phyloP scores from a whole-genome alignment of 2,888 invertebrate genomes.

The Agrotis ipsilon region DNA sequence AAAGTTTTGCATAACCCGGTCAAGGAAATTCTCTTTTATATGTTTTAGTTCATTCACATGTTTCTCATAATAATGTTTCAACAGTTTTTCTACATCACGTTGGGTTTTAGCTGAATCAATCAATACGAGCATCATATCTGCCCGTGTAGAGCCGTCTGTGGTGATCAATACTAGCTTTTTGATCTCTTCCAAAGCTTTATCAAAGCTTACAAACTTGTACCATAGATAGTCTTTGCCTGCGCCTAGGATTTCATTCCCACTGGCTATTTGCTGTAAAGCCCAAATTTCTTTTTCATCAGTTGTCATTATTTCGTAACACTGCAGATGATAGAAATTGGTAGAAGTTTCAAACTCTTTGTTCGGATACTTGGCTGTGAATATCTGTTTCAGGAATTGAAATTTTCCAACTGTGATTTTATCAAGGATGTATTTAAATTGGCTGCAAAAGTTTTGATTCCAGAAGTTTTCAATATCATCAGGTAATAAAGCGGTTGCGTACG shows the following conservation, averaged over 20 bases:
- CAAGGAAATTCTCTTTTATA: slow-evolving; percentile 71
- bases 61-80: slow-evolving; percentile 77
- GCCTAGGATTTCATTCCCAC: slow-evolving; percentile 70
- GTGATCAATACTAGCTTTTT: slow-evolving; percentile 70
- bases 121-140: slow-evolving; percentile 70
- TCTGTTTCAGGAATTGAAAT: slow-evolving; percentile 71
- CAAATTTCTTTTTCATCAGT: slow-evolving; percentile 73
- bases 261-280: slow-evolving; percentile 75
- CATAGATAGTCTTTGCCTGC: slow-evolving; percentile 71
- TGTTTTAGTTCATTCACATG: slow-evolving; percentile 74
- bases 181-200: slow-evolving; percentile 72
- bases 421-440: slow-evolving; percentile 68
- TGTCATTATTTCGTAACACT: slow-evolving; percentile 72
- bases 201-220: slow-evolving; percentile 77
- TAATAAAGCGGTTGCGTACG: slow-evolving; percentile 67
- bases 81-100: slow-evolving; percentile 69
- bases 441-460: slow-evolving; percentile 71
- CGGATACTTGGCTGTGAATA: slow-evolving; percentile 73
- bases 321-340: slow-evolving; percentile 66
- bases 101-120: slow-evolving; percentile 71
- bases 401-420: slow-evolving; percentile 71
- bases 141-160: slow-evolving; percentile 64
- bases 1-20: slow-evolving; percentile 64
- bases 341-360: slow-evolving; percentile 72
- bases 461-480: slow-evolving; percentile 65